These are phyloP conservation scores for Amphiura filiformis DNA, from an alignment of 35 echinoderm and acorn worm genomes.

Conservation along the genomic window DNA sequence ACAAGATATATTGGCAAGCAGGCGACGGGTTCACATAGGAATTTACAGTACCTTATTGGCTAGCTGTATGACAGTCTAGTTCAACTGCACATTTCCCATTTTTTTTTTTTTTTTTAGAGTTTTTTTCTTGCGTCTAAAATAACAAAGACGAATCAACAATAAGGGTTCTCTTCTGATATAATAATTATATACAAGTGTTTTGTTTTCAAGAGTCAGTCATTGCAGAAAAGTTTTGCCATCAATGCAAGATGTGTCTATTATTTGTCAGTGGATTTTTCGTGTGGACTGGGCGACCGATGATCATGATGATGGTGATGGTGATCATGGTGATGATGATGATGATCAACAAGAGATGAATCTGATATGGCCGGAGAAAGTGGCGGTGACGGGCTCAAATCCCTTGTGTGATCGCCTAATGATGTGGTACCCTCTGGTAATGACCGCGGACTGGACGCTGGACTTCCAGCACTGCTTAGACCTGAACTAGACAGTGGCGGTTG, in stretches of 20 bases:
- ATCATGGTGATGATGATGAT: too few species aligned
- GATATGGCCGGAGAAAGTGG: neutral
- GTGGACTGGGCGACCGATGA: too few species aligned
- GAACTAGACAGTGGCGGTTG: neutral
- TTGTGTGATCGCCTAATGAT: neutral
- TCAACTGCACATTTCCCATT: neutral
- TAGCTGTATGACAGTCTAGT: neutral
- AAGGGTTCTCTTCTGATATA: too few species aligned
- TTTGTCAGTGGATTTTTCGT: too few species aligned
- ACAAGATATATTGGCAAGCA: neutral
- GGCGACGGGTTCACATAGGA: neutral
- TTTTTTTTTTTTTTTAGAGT: neutral
- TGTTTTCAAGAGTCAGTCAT: too few species aligned
- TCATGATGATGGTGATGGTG: too few species aligned
- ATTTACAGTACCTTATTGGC: neutral
- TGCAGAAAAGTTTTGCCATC: too few species aligned
- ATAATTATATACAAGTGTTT: too few species aligned
- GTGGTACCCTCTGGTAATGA: neutral
- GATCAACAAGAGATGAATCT: neutral
- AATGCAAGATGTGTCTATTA: too few species aligned
- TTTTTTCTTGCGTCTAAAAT: slow-evolving; percentile 3
- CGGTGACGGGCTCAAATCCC: neutral
- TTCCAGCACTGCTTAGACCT: neutral
- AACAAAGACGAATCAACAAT: neutral
- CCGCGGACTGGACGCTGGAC: neutral